Conservation (phyloP, 1,140 invertebrate species). For the Cydia strobilella region DNA sequence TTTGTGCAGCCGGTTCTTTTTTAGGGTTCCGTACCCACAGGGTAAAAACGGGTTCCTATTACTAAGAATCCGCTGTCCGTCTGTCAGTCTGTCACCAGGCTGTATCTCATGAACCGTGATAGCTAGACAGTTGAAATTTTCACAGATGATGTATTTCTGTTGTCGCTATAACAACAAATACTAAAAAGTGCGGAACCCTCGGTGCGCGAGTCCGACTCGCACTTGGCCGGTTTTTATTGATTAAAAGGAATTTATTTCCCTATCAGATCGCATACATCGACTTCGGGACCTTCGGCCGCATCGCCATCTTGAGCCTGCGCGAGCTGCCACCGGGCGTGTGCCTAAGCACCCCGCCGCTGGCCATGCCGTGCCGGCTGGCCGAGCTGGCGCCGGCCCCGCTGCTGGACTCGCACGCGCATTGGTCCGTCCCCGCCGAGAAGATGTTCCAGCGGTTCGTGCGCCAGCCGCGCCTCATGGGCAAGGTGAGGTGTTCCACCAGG, state of each 20-base stretch:
- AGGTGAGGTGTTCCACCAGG: conserved; percentile 53
- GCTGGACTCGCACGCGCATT: conserved; percentile 80
- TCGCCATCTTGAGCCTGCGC: conserved; percentile 61
- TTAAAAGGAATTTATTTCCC: background rate
- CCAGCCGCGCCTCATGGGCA: conserved; percentile 63
- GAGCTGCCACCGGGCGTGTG: conserved; percentile 49
- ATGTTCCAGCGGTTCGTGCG: conserved; percentile 74
- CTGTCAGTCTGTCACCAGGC: no score
- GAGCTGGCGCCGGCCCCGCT: conserved; percentile 84
- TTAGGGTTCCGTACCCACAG: no score
- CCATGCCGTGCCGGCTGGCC: conserved; percentile 86
- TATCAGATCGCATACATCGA: conserved; percentile 88
- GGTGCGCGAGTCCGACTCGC: no score
- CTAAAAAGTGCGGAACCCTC: no score
- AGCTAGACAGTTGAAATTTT: no score
- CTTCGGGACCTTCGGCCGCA: conserved; percentile 83
- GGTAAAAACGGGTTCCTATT: no score
- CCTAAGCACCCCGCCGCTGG: conserved; percentile 77
- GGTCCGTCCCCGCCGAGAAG: conserved; percentile 81
- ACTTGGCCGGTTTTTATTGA: no score
- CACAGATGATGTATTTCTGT: no score
- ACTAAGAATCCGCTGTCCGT: no score
- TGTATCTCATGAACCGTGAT: no score
- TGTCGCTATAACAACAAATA: no score
- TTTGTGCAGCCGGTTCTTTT: no score